These are phyloP conservation scores for Drosophila malerkotliana DNA, from an alignment of 1,140 invertebrate species.

Conservation along the genomic window DNA sequence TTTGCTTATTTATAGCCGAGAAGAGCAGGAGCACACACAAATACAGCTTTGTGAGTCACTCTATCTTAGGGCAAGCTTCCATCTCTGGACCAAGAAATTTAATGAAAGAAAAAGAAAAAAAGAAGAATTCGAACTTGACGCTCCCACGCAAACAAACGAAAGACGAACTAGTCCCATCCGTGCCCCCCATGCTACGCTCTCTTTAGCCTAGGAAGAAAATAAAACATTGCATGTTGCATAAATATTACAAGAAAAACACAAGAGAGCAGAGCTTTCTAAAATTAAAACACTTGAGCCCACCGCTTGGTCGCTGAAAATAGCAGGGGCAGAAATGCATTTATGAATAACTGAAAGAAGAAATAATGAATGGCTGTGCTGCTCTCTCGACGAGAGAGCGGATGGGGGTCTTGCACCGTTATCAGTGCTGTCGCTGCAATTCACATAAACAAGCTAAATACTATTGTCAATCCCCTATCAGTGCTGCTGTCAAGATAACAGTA, in stretches of 20 bases:
- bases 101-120: slow-evolving; percentile 7
- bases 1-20: slow-evolving; percentile 31
- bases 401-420: slow-evolving; percentile 39
- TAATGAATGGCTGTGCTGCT: slow-evolving; percentile 54
- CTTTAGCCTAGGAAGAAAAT: slow-evolving; percentile 36
- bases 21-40: not conserved
- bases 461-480: not conserved
- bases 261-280: slow-evolving; percentile 68
- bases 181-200: slow-evolving; percentile 32
- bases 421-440: slow-evolving; percentile 8
- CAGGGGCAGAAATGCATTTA: slow-evolving; percentile 68
- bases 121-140: slow-evolving; percentile 50
- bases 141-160: slow-evolving; percentile 57
- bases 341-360: slow-evolving; percentile 65
- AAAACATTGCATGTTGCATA: slow-evolving; percentile 71
- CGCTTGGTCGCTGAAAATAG: slow-evolving; percentile 61
- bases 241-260: slow-evolving; percentile 49
- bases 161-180: slow-evolving; percentile 1
- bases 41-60: slow-evolving; percentile 53
- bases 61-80: slow-evolving; percentile 35
- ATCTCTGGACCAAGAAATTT: slow-evolving; percentile 37
- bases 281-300: slow-evolving; percentile 64
- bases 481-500: not conserved
- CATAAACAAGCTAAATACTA: no score
- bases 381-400: slow-evolving; percentile 21